Evolutionary conservation across 1,140 invertebrate genomes (phyloP).

Genomic region (Apolygus lucorum): DNA sequence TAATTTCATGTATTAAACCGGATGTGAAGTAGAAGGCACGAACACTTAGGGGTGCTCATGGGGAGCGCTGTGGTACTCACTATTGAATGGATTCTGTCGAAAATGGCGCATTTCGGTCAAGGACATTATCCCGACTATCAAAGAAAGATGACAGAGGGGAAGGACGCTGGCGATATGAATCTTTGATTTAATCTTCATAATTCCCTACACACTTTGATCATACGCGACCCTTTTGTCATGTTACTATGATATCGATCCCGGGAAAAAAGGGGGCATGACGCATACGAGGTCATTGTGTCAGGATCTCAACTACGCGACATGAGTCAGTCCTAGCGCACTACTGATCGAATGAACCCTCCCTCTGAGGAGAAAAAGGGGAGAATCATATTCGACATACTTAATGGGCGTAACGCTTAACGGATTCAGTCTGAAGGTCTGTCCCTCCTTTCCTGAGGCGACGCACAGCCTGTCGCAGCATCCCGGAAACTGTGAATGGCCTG

Average conservation of each 20-base stretch:
- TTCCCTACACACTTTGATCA: slow-evolving; percentile 1
- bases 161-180: neutral
- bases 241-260: neutral
- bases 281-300: slow-evolving; percentile 11
- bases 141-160: neutral
- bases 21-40: too few species aligned
- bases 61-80: too few species aligned
- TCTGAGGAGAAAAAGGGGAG: neutral
- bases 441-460: too few species aligned
- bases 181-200: slow-evolving; percentile 10
- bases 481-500: neutral
- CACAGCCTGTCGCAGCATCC: too few species aligned
- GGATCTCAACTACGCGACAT: neutral
- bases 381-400: neutral
- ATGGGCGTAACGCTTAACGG: neutral
- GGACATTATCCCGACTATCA: too few species aligned
- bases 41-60: too few species aligned
- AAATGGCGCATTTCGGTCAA: too few species aligned
- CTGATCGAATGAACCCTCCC: slow-evolving; percentile 4
- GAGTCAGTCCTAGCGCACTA: neutral
- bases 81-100: too few species aligned
- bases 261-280: neutral
- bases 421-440: neutral
- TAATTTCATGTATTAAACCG: too few species aligned
- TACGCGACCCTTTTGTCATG: neutral